phyloP scores from a whole-genome alignment of 2,113 vertebrate genomes.

The Oreochromis spilurus region DNA sequence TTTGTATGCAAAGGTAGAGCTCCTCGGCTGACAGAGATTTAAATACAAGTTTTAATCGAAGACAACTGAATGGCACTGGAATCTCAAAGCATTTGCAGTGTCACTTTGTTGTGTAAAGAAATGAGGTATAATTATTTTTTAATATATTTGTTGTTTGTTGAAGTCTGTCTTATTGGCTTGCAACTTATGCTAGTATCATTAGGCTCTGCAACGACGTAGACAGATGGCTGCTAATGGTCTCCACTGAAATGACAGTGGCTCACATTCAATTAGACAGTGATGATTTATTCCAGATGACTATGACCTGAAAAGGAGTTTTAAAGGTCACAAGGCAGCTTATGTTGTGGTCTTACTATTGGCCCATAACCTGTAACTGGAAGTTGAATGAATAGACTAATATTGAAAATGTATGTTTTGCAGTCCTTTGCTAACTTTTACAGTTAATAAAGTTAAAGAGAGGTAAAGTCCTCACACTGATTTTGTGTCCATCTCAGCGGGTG shows the following conservation, averaged over 20 bases:
- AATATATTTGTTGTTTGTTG: background rate
- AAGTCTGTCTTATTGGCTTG: background rate
- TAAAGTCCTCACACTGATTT: background rate
- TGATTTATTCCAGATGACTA: background rate
- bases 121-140: background rate
- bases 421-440: background rate
- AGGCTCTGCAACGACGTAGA: background rate
- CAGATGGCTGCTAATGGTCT: slow-evolving; percentile 5
- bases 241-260: background rate
- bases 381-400: background rate
- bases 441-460: background rate
- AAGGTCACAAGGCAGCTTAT: background rate
- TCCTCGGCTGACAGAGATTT: background rate
- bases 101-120: background rate
- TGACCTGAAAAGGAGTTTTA: background rate
- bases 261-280: background rate
- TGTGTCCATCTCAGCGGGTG: background rate
- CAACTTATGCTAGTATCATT: background rate
- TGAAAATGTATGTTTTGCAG: background rate
- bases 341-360: background rate
- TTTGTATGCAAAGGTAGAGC: background rate
- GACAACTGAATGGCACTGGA: background rate
- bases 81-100: background rate
- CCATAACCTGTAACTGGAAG: background rate
- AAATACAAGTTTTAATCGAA: background rate